Evolutionary conservation across 2,888 invertebrate species (phyloP).

Genomic region (Morinoia aosen): DNA sequence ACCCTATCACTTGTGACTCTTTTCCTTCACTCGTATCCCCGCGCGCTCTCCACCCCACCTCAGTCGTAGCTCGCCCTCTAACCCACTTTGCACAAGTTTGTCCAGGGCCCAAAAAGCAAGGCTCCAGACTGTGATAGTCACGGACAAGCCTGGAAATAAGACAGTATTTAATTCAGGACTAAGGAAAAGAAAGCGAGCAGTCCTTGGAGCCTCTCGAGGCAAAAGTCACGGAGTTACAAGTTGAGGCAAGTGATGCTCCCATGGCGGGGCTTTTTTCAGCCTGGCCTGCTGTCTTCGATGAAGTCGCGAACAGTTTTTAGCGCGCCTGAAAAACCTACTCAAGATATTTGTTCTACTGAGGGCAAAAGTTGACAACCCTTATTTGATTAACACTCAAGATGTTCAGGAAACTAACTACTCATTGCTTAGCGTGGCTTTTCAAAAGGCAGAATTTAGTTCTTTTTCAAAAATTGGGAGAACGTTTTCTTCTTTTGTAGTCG

Average conservation of each 20-base stretch:
- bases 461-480: background rate
- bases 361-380: background rate
- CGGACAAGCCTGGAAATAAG: constrained; percentile 12
- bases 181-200: background rate
- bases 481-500: background rate
- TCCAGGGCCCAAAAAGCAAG: constrained; percentile 8
- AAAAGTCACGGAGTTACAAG: background rate
- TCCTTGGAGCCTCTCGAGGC: background rate
- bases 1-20: background rate
- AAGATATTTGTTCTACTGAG: background rate
- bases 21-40: background rate
- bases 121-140: background rate
- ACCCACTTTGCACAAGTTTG: constrained; percentile 25
- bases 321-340: background rate
- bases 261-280: background rate
- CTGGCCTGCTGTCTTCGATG: background rate
- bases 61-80: background rate
- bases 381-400: background rate
- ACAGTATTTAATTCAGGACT: background rate
- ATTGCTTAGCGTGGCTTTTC: background rate
- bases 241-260: background rate
- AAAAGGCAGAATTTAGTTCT: no score
- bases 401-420: background rate
- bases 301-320: background rate
- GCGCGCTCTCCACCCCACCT: background rate